A percentile compares a stretch with the other conserved stretches of the same genome.
Evolutionary conservation across 2,113 vertebrate species (phyloP).

Genomic region (Noctilio leporinus): DNA sequence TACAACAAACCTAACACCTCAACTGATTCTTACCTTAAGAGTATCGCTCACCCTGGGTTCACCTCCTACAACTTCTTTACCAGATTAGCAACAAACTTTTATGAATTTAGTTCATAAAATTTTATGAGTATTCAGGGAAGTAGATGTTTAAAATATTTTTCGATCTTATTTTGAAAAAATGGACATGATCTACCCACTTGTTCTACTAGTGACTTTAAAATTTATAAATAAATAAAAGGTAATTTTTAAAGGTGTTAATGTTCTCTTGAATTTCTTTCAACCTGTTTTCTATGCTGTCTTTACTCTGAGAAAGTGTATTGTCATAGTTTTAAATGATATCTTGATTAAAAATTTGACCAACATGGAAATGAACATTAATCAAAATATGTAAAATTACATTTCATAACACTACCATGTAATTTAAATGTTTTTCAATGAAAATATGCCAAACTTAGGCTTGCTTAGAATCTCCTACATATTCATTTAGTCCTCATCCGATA

Average conservation of each 20-base stretch:
- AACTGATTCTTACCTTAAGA: not conserved
- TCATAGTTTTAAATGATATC: not conserved
- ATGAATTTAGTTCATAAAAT: not conserved
- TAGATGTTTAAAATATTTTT: not conserved
- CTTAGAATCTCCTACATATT: not conserved
- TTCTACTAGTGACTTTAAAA: not conserved
- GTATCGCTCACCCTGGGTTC: not conserved
- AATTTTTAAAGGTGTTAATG: not conserved
- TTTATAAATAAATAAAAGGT: not conserved
- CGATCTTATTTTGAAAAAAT: not conserved
- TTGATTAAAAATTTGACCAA: not conserved
- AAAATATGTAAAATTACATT: slow-evolving; percentile 9
- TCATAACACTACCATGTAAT: not conserved
- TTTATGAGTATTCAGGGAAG: not conserved
- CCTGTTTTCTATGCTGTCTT: not conserved
- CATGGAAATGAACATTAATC: not conserved
- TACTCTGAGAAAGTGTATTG: not conserved
- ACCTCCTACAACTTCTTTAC: not conserved
- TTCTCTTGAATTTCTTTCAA: not conserved
- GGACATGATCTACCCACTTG: not conserved
- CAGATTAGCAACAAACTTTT: not conserved
- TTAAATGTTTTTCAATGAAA: not conserved
- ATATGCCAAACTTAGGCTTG: not conserved
- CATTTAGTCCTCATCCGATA: not conserved
- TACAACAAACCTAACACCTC: not conserved